These are phyloP conservation scores for Microcebus tavaratra DNA, from an alignment of 2,113 vertebrate species.

Conservation along the genomic window DNA sequence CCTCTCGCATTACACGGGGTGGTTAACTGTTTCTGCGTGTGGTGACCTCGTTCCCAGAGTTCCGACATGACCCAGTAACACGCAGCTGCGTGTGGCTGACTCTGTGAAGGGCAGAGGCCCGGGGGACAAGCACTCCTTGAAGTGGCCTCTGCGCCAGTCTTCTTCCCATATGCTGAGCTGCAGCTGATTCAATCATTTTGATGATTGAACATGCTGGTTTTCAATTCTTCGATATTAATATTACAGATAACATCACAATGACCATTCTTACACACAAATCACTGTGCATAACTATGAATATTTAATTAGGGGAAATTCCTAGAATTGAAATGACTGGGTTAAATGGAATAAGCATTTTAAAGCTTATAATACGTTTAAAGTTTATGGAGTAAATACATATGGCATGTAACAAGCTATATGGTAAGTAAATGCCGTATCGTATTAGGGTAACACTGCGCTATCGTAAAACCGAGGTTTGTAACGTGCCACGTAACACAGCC, in stretches of 20 bases:
- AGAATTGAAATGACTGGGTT: neutral
- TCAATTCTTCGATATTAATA: neutral
- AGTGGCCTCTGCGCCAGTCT: neutral
- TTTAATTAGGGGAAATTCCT: neutral
- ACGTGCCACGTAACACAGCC: neutral
- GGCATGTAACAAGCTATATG: neutral
- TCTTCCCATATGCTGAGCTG: neutral
- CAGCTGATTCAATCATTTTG: neutral
- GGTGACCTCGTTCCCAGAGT: neutral
- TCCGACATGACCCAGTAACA: neutral
- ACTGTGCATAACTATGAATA: neutral
- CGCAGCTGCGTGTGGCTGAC: too few species aligned
- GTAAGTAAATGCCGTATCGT: too few species aligned
- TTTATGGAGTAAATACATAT: neutral
- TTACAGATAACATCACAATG: neutral
- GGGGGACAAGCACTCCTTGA: rapidly evolving
- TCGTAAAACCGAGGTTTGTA: too few species aligned
- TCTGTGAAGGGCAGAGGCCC: neutral
- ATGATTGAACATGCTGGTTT: neutral
- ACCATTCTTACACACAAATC: neutral
- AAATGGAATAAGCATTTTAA: neutral
- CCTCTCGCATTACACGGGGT: neutral
- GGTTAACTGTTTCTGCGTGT: neutral
- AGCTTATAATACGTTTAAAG: neutral
- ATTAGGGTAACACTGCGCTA: too few species aligned